Evolutionary conservation across 2,797 vertebrate genomes (phyloP), one percentile per base, ranked within the genome.

Genomic region (Etheostoma perlongum): DNA sequence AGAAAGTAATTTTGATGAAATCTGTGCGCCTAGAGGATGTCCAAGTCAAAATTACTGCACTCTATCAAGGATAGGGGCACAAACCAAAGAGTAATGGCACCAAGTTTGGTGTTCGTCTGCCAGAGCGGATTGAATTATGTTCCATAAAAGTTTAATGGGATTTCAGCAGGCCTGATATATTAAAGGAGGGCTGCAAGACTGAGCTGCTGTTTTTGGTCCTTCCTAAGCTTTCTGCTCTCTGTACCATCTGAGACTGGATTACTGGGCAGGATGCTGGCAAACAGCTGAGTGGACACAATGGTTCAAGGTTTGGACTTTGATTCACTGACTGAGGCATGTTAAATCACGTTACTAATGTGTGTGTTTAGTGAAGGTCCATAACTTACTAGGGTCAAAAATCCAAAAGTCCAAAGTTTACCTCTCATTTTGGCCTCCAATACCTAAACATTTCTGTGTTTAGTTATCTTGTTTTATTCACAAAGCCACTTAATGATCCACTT

Each of bases 141-240:
- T 81, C 82, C 72, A 93, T 95, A 89, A 91, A 93, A 90, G 58
- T 94, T 93, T 93, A 92, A 94, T 92, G 89, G 83, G 85, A 90
- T 91, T 91, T 89, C 78, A 72, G 88, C 79, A 64, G 81, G 57
- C 25, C 73, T 91, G 72, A 92, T 93, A 86, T 89, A 92, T 90
- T 85, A 86, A 81, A 75, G 55, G 18, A 42, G 36, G 67, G 62
- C 67, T 86, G 82, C 78, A 76, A 76, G 83, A 75, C 59, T 57
- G 71, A 79, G 85, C 64, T 1, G 47, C 79, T 58, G 68, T 76
- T n/a, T 63, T 59, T 36, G 47, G 69, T 74, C 42, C 30, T 67
- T 73, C 72, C 58, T 89, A 88, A 68, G 69, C 67, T 65, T 33
- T 59, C 72, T 40, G 25, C 64, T 70, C 67, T 74, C 65, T 52